Conservation (phyloP, 1,140 invertebrate species). For the Hesperophylax magnus region DNA sequence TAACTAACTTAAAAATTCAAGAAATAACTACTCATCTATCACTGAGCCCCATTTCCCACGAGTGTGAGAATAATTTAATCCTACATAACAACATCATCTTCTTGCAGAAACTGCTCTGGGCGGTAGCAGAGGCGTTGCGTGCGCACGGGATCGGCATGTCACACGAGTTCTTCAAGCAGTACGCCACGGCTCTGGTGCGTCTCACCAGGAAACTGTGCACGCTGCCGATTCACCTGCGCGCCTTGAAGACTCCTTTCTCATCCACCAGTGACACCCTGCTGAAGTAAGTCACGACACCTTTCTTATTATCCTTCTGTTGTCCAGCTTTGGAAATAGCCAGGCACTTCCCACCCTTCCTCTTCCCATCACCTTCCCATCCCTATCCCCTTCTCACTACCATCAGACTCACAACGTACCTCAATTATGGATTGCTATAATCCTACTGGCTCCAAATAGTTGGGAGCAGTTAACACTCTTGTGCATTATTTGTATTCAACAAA, state of each 20-base stretch:
- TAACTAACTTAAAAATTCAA: no score
- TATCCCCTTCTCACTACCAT: no score
- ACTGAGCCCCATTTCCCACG: neutral
- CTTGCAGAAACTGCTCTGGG: conserved; percentile 79
- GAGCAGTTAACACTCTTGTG: no score
- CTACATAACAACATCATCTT: neutral
- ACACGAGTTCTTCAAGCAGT: conserved; percentile 76
- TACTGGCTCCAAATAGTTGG: no score
- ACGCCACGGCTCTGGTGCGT: conserved; percentile 72
- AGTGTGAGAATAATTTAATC: neutral
- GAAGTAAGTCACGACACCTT: conserved; percentile 62
- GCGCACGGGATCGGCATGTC: conserved; percentile 75
- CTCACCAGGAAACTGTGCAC: conserved; percentile 67
- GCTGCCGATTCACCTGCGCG: conserved; percentile 63
- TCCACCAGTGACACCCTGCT: conserved; percentile 70
- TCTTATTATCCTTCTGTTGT: no score
- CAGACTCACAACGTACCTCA: no score
- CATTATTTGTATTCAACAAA: no score
- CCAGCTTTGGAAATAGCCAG: no score
- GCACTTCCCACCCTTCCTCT: no score
- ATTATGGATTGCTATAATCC: no score
- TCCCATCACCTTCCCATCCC: no score
- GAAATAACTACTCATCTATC: no score
- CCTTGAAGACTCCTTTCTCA: conserved; percentile 60
- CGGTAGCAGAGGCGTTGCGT: conserved; percentile 76